These are phyloP conservation scores for Rhea pennata DNA, from an alignment of 2,113 vertebrate species.

Conservation along the genomic window DNA sequence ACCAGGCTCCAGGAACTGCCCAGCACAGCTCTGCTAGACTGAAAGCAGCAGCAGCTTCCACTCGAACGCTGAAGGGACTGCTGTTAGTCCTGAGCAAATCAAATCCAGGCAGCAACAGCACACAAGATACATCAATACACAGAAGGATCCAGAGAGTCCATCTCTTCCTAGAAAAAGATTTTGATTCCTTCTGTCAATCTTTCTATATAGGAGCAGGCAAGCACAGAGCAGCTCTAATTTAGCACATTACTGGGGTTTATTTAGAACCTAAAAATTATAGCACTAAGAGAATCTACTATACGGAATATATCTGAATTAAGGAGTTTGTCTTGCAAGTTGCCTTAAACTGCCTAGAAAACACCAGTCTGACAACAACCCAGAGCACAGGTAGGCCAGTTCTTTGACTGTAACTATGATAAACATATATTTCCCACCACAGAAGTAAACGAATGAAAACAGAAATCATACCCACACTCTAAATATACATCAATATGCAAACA, in stretches of 20 bases:
- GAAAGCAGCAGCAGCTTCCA: background rate
- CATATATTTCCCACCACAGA: background rate
- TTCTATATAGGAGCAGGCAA: background rate
- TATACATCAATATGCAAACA: background rate
- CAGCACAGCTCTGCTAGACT: background rate
- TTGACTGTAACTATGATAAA: background rate
- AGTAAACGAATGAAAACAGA: background rate
- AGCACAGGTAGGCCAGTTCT: background rate
- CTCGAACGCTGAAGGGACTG: background rate
- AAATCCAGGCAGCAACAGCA: background rate
- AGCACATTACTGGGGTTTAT: background rate
- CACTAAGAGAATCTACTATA: background rate
- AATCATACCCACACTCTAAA: background rate
- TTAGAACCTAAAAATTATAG: background rate
- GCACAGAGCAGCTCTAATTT: background rate
- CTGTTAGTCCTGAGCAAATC: background rate
- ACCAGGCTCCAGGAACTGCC: slow-evolving; percentile 3
- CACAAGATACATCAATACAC: background rate
- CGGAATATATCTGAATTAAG: background rate
- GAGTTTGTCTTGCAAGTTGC: background rate
- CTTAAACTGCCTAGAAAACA: background rate
- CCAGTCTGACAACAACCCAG: background rate
- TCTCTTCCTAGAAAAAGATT: background rate
- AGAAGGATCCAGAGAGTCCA: background rate
- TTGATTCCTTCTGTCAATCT: background rate